Base-by-base conservation (phyloP, 1,140 invertebrate genomes). In the Solenopsis invicta region DNA sequence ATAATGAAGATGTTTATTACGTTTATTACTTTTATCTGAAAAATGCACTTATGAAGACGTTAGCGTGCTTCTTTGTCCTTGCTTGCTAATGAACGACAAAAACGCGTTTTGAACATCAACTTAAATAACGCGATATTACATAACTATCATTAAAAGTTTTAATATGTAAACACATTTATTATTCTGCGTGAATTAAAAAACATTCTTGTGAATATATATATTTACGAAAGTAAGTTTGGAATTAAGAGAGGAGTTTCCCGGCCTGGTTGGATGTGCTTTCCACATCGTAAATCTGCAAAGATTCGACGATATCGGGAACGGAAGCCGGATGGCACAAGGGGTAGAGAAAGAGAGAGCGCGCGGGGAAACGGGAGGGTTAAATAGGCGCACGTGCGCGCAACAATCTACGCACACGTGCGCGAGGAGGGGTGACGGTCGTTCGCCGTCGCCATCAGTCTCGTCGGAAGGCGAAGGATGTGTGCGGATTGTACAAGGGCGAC, bases 331-430 rank as follows among this genome's bases (percentile, higher is more conserved):
- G 66, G 62, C 41, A 13, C 2, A n/a, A 21, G 50, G 86, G 50
- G 45, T 59, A 69, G 71, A 54, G 4, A 54, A 6, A 54, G n/a
- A 56, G n/a, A n/a, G n/a, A 56, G 54, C 9, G 54, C 16, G 6
- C 16, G 18, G 52, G n/a, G 18, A 56, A n/a, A 50, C 13, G 24
- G 61, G 72, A 12, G 69, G 81, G 37, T 67, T 88, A 86, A 91
- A 91, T 85, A 71, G 61, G 56, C 90, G 88, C 90, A 91, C 90
- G 90, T 91, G 90, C 77, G 90, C 81, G 85, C 90, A 88, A 91
- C 90, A 88, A 91, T 89, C 88, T 74, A 86, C 62, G 90, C 89
- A 91, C 90, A 91, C 90, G 90, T 90, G 90, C 90, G 89, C 90
- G 89, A 77, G 80, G 61, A 67, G 24, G 61, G 59, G 78, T 72